Base-by-base conservation (phyloP, 2,888 invertebrate species). In the Acleris holmiana region DNA sequence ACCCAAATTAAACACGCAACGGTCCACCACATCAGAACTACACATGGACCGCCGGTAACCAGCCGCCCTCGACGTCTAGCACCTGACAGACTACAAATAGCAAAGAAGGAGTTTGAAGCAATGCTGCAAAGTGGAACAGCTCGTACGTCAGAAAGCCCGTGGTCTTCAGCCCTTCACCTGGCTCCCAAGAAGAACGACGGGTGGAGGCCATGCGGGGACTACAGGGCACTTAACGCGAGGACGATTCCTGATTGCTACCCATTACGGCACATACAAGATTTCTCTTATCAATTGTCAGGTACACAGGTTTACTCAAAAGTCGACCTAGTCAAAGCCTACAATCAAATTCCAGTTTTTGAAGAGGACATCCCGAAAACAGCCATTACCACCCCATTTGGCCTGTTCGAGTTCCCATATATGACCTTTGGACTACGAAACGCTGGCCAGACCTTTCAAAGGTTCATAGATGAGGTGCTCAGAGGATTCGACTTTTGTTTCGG, bases 391-490 rank as follows among this genome's bases (percentile, higher is more conserved):
- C 59, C 58, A 2, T 65, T 59, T 25, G 76, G 76, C 6, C 54
- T 79, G 10, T 79, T 71, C 48, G 78, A 86, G 57, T 83, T 79
- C 61, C 66, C 73, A 0, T 66, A 54, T 4, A 79, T 81, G 79
- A 68, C 71, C 0, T 86, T 85, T 18, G 85, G 86, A 4, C 70
- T 88, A 0, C 60, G 81, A 0, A 87, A 88, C 56, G 84, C 85
- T 0, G 83, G 77, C 0, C 83, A 85, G 63, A 80, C 82, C 0
- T 77, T 88, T 64, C 83, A 85, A 57, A 69, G 81, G 0, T 83
- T 83, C 50, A 78, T 86, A 17, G 77, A 84, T 44, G 70, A 75
- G 40, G 56, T 68, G 0, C 21, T 64, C 2, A 41, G 61, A 18
- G 69, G 66, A 0, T 47, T 72, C 4, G 64, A 67, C 13, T 67